Percentiles rank a stretch among this genome's conserved stretches.
These are phyloP conservation scores for Plectus sambesii DNA, from an alignment of 1,140 invertebrate species.

Conservation along the genomic window DNA sequence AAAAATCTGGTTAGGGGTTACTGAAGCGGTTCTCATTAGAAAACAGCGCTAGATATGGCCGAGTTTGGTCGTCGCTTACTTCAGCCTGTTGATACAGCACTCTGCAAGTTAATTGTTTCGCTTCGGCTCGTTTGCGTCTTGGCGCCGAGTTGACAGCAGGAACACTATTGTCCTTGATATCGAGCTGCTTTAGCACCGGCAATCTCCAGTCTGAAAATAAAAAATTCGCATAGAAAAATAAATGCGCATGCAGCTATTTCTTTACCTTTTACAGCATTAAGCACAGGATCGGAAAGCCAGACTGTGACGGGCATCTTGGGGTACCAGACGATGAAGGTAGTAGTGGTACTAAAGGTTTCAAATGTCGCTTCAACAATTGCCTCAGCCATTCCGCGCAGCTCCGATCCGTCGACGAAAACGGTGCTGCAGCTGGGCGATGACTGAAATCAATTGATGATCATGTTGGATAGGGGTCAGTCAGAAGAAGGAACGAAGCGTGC, in stretches of 20 bases:
- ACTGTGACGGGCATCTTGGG: conserved; percentile 83
- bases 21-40: no score
- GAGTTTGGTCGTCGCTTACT: conserved; percentile 2
- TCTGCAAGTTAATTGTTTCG: conserved; percentile 55
- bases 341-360: conserved; percentile 72
- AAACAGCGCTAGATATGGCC: no score
- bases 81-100: conserved; percentile 72
- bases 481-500: conserved; percentile 50
- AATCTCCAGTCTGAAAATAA: conserved; percentile 5
- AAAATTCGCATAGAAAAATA: background rate
- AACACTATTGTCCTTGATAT: conserved; percentile 1
- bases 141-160: conserved; percentile 39
- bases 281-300: conserved; percentile 68
- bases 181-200: conserved; percentile 19
- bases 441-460: conserved; percentile 49
- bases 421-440: conserved; percentile 89
- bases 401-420: conserved; percentile 89
- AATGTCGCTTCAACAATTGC: conserved; percentile 85
- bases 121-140: conserved; percentile 31
- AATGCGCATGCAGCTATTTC: background rate
- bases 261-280: conserved; percentile 70
- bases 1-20: no score
- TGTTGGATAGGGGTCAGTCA: background rate
- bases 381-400: conserved; percentile 82
- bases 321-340: conserved; percentile 87